phyloP scores from a whole-genome alignment of 2,113 vertebrate genomes.

The Colossoma macropomum region DNA sequence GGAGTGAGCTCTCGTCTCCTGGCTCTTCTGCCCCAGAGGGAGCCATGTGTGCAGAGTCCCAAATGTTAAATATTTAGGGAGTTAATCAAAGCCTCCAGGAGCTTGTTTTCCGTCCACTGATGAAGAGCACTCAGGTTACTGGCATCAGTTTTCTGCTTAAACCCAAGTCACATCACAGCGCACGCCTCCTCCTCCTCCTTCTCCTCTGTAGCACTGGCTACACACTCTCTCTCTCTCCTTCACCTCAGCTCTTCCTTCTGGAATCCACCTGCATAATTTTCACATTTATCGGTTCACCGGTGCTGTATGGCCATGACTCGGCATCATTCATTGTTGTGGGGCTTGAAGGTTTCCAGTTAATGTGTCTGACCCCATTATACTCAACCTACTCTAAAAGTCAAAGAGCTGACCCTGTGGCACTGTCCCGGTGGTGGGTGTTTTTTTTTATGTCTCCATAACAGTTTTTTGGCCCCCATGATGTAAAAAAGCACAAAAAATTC shows the following conservation, averaged over 20 bases:
- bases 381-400: conserved; percentile 7
- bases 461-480: not conserved
- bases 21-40: conserved; percentile 48
- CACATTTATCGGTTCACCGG: not conserved
- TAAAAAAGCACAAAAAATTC: conserved; percentile 18
- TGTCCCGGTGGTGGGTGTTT: not conserved
- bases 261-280: conserved; percentile 13
- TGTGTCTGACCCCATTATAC: not conserved
- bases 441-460: not conserved
- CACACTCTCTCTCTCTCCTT: not conserved
- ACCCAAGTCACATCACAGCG: conserved; percentile 14
- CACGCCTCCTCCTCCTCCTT: not conserved
- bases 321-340: not conserved
- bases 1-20: conserved; percentile 31
- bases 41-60: conserved; percentile 51
- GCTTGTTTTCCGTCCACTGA: conserved; percentile 61
- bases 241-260: not conserved
- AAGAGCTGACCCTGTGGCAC: not conserved
- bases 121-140: conserved; percentile 60
- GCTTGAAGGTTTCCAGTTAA: not conserved
- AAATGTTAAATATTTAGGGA: conserved; percentile 73
- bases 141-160: conserved; percentile 57
- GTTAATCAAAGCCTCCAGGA: conserved; percentile 63
- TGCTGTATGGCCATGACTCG: not conserved
- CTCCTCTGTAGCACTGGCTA: not conserved